phyloP scores from a whole-genome alignment of 2,797 vertebrate species.

The Spinibarbus caldwelli region DNA sequence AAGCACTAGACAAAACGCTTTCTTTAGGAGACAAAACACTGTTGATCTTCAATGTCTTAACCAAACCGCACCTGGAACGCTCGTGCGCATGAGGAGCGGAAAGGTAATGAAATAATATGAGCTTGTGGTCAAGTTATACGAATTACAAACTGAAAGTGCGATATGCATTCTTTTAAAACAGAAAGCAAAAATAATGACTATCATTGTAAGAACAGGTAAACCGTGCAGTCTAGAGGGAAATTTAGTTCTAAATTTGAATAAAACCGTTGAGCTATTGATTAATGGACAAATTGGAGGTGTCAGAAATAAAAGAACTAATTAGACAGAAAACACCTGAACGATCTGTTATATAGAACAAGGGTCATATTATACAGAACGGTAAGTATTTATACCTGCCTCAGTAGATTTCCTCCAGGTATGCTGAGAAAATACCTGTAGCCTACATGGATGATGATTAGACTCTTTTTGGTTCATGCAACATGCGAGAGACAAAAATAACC shows the following conservation, averaged over 20 bases:
- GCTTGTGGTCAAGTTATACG: neutral
- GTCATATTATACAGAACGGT: neutral
- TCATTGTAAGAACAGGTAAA: neutral
- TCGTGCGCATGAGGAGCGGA: neutral
- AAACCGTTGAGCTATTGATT: neutral
- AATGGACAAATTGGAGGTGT: neutral
- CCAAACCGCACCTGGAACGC: neutral
- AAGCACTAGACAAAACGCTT: neutral
- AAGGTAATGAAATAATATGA: neutral
- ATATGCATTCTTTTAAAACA: neutral
- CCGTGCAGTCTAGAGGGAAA: neutral
- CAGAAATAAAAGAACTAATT: neutral
- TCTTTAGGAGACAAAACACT: neutral
- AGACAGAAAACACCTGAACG: neutral
- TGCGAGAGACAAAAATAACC: constrained; percentile 25
- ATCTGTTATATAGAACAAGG: neutral
- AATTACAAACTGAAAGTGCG: neutral
- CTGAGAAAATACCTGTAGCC: constrained; percentile 4
- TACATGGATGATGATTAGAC: neutral
- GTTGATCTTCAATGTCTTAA: neutral
- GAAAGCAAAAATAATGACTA: neutral
- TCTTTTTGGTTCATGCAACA: no score
- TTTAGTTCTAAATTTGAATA: neutral
- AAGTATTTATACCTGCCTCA: neutral
- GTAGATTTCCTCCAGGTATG: neutral